Base-by-base conservation (phyloP, 1,140 invertebrate genomes). In the Drosophila seguyi region DNA sequence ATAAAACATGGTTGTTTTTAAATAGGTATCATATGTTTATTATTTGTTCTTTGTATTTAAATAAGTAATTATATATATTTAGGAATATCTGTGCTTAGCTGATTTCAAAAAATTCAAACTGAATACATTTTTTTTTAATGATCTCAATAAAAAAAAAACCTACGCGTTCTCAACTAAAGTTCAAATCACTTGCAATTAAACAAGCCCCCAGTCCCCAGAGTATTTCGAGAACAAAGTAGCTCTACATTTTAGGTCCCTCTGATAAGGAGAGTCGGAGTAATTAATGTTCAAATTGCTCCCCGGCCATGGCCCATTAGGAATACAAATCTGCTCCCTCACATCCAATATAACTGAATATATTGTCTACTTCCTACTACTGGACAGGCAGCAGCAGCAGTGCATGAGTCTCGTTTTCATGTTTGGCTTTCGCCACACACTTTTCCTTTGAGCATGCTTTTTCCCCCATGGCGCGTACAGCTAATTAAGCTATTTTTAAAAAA, bases 401-500 rank as follows among this genome's bases (percentile, higher is more conserved):
- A 62, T 34, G 55, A 61, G 39, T 63, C 29, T 68, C 36, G 20
- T 55, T 72, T 68, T 82, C 61, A 74, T 77, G 81, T 82, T 63
- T 71, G 47, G 22, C 61, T 73, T 84, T 84, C 57, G 66, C 58
- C 75, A 77, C 75, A 77, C 79, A 83, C 71, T 77, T 77, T 82
- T 69, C 65, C 72, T 76, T 52, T 59, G 66, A 73, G 61, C 59
- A 75, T 61, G 72, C 34, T 66, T 31, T 31, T 41, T 58, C 45
- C 34, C 41, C 36, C 67, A 31, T 41, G 38, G 31, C 52, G 69
- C 84, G 75, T 77, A 59, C 65, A 68, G 81, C 84, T 87, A 87
- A 88, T 87, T 84, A 87, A 87, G 84, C 73, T 87, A 87, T 87
- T 87, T 87, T 87, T 80, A 45, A 50, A 63, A 63, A 31, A 42